Evolutionary conservation across 2,113 vertebrate species (phyloP), one percentile per base, ranked within the genome.

Genomic region (Chascanopsetta lugubris): DNA sequence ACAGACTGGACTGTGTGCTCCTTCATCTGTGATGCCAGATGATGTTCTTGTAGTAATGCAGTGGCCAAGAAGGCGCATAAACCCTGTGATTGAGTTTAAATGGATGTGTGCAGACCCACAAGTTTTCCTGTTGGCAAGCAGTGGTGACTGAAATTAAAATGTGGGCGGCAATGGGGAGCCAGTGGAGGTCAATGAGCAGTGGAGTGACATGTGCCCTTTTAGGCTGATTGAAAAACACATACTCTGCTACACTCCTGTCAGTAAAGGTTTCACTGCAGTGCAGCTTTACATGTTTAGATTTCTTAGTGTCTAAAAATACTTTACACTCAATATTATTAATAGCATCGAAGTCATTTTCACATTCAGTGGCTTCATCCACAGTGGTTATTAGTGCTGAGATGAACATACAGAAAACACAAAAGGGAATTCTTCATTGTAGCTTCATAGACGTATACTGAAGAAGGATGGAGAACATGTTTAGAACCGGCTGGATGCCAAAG

Each of bases 401-500:
- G 40, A 20, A 34, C 20, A 27, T 47, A 22, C 29, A 1, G 12
- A 58, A 22, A 36, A n/a, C 27, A 17, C 34, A 20, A 4, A 25
- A 2, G 0, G 18, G 8, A 8, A n/a, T 72, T 42, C 69, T 82
- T 72, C 43, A 74, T 61, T 21, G 45, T 57, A 25, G 51, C 27
- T 22, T 71, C 66, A 61, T 15, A 20, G 12, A 69, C 29, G 22
- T 45, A 3, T 32, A 4, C n/a, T 61, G 18, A 55, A 29, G 12
- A 7, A 27, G 8, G 12, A 67, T 13, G 8, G 1, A 12, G 25
- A 38, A 36, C 18, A 11, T 26, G 36, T 30, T 89, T 70, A 92
- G 84, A 93, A 91, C 0, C 29, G 86, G 49, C 73, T 74, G 18
- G 8, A 25, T 20, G 80, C 61, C 65, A 93, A 60, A 4, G 70